Conservation (phyloP, 2,113 vertebrate genomes). For the Antigone vipio region DNA sequence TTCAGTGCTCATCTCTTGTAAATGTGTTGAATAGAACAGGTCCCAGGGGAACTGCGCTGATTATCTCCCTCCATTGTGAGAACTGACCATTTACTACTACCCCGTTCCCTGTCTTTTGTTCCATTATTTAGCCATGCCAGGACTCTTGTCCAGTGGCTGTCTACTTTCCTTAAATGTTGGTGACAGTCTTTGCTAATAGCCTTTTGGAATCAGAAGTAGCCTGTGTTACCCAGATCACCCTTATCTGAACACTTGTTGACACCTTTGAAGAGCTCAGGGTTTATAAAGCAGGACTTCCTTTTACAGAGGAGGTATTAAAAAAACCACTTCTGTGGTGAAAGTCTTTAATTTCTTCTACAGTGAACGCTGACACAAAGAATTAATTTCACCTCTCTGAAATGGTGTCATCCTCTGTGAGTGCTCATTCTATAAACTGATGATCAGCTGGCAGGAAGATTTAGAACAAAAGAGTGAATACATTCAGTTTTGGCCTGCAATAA, state of each 20-base stretch:
- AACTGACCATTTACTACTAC: neutral
- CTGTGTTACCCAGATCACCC: neutral
- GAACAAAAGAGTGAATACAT: neutral
- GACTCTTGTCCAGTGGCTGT: neutral
- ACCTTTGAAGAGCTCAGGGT: neutral
- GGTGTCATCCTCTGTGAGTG: neutral
- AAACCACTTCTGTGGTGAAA: neutral
- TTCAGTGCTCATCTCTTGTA: neutral
- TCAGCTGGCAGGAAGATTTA: neutral
- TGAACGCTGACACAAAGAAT: neutral
- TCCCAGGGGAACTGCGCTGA: neutral
- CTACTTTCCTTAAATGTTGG: neutral
- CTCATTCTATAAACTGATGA: neutral
- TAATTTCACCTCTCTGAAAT: neutral
- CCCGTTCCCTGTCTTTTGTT: neutral
- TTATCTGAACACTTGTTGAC: neutral
- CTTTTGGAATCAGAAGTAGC: neutral
- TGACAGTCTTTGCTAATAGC: neutral
- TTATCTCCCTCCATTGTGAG: neutral
- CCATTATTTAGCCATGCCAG: neutral
- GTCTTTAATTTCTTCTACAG: neutral
- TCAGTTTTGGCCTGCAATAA: neutral
- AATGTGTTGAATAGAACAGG: neutral
- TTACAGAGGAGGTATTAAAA: neutral
- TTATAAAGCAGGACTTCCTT: neutral